These are phyloP conservation scores for Phaethornis superciliosus DNA, from an alignment of 2,113 vertebrate species.

Conservation along the genomic window DNA sequence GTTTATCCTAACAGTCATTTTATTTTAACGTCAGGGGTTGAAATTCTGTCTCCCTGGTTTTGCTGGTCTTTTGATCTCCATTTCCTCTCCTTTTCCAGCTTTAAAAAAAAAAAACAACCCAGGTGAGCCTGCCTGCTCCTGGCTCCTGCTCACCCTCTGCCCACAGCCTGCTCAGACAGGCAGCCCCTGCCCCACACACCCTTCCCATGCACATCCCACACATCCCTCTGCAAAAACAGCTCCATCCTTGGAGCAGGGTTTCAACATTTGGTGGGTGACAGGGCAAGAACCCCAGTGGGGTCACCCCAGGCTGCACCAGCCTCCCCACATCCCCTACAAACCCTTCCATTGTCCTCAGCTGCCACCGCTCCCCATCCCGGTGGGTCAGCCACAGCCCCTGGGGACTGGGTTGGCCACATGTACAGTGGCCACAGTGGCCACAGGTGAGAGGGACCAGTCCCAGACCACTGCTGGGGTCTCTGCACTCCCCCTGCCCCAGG, in stretches of 20 bases:
- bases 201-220: rapidly evolving
- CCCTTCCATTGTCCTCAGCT: rapidly evolving
- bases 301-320: not conserved
- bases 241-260: not conserved
- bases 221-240: not conserved
- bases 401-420: rapidly evolving
- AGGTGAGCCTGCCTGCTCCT: not conserved
- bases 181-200: not conserved
- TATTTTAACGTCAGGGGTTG: not conserved
- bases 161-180: not conserved
- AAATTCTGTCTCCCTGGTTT: not conserved
- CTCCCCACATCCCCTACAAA: rapidly evolving
- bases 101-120: not conserved
- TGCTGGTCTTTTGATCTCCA: not conserved
- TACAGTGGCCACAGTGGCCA: rapidly evolving
- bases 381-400: not conserved
- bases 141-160: not conserved
- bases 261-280: not conserved
- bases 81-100: not conserved
- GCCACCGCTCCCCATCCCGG: rapidly evolving
- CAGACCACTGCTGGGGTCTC: rapidly evolving
- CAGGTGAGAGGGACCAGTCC: not conserved
- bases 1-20: not conserved
- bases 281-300: rapidly evolving
- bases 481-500: rapidly evolving